Evolutionary conservation across 2,888 invertebrate genomes (phyloP).

Genomic region (Tridacna crocea): DNA sequence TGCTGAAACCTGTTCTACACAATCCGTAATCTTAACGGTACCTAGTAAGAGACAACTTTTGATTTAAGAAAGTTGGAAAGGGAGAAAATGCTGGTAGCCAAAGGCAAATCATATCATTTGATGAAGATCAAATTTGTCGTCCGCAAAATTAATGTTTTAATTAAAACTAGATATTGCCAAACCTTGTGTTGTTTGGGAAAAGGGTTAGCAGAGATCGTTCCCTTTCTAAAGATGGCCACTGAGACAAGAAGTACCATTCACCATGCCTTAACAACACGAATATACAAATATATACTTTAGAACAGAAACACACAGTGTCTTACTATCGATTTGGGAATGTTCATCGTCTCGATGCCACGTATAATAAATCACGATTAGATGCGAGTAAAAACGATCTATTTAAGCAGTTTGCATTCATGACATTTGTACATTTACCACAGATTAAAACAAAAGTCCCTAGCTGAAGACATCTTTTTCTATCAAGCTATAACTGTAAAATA

Average conservation of each 20-base stretch:
- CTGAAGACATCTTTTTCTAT: neutral
- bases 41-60: no score
- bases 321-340: neutral
- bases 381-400: neutral
- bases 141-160: no score
- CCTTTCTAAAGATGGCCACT: no score
- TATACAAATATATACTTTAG: neutral
- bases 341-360: neutral
- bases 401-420: neutral
- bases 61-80: no score
- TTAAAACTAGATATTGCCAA: no score
- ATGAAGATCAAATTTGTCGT: no score
- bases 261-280: neutral
- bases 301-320: neutral
- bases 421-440: conserved; percentile 3
- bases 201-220: no score
- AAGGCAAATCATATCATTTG: no score
- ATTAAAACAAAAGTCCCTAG: neutral
- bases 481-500: neutral
- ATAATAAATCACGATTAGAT: neutral
- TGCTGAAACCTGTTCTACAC: no score
- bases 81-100: no score
- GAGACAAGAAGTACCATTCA: neutral
- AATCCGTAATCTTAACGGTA: no score
- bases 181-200: no score